Evolutionary conservation across 2,888 invertebrate species (phyloP).

Genomic region (Protodeltote pygarga): DNA sequence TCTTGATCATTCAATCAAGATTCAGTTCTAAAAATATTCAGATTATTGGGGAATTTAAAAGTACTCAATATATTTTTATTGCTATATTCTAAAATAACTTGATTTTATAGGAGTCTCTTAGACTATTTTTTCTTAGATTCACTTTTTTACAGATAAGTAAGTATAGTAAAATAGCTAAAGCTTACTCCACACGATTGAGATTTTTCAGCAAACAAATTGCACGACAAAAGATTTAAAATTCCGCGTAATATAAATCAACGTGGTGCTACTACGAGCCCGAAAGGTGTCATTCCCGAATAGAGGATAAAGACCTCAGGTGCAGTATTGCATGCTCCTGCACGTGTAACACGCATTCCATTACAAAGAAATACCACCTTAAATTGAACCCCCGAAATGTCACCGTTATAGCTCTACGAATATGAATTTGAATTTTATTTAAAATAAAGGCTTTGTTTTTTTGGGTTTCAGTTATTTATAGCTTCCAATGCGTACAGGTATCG

Average conservation of each 20-base stretch:
- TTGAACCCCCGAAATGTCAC: constrained; percentile 23
- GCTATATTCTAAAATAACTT: too few relatives aligned
- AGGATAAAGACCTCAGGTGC: constrained; percentile 70
- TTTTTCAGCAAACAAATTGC: neutral
- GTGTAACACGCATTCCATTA: constrained; percentile 48
- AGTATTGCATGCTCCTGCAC: constrained; percentile 64
- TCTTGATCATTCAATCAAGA: too few relatives aligned
- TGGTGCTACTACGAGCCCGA: constrained; percentile 2
- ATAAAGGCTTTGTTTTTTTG: constrained; percentile 2
- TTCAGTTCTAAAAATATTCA: too few relatives aligned
- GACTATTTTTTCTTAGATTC: too few relatives aligned
- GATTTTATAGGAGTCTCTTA: too few relatives aligned
- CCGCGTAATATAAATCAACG: too few relatives aligned
- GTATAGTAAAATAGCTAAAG: neutral
- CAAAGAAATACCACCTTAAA: constrained; percentile 43
- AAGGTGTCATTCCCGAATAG: constrained; percentile 40
- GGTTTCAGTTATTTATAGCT: constrained; percentile 29
- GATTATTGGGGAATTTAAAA: too few relatives aligned
- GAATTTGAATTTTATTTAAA: constrained; percentile 30
- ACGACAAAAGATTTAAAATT: neutral
- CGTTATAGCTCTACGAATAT: constrained; percentile 26
- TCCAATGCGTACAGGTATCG: constrained; percentile 11
- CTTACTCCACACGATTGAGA: neutral
- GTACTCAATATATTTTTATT: too few relatives aligned
- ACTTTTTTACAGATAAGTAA: too few relatives aligned